Evolutionary conservation across 1,140 invertebrate species (phyloP).

Genomic region (Andrena cerasifolii): DNA sequence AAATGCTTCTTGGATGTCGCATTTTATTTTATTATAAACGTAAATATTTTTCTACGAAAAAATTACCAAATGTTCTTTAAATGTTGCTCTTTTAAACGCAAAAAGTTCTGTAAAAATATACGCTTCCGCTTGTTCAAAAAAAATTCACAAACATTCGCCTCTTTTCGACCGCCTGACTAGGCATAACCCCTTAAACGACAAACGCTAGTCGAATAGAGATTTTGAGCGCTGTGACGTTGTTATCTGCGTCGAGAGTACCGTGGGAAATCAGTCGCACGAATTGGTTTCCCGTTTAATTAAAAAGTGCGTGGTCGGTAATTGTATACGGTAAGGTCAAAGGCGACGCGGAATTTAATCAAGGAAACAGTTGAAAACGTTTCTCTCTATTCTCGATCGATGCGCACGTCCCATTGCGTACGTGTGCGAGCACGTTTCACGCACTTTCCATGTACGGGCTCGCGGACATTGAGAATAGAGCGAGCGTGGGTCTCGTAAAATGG

Average conservation of each 20-base stretch:
- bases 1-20: too few species aligned
- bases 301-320: not conserved
- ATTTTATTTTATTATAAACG: too few species aligned
- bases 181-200: too few species aligned
- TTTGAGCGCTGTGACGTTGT: not conserved
- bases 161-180: too few species aligned
- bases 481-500: slow-evolving; percentile 26
- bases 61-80: too few species aligned
- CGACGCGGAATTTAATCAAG: not conserved
- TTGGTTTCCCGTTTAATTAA: slow-evolving; percentile 12
- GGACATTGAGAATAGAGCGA: slow-evolving; percentile 17
- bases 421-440: slow-evolving; percentile 23
- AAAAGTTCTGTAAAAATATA: too few species aligned
- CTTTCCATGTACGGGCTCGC: slow-evolving; percentile 25
- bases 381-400: not conserved
- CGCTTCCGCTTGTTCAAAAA: too few species aligned
- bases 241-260: slow-evolving; percentile 14
- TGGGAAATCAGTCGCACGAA: not conserved
- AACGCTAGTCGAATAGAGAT: slow-evolving; percentile 22
- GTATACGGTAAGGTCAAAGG: not conserved
- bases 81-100: too few species aligned
- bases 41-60: too few species aligned
- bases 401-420: not conserved
- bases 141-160: too few species aligned
- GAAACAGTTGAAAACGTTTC: slow-evolving; percentile 5